These are phyloP conservation scores for Brachionus plicatilis DNA, from an alignment of 1,140 invertebrate species.

Conservation along the genomic window DNA sequence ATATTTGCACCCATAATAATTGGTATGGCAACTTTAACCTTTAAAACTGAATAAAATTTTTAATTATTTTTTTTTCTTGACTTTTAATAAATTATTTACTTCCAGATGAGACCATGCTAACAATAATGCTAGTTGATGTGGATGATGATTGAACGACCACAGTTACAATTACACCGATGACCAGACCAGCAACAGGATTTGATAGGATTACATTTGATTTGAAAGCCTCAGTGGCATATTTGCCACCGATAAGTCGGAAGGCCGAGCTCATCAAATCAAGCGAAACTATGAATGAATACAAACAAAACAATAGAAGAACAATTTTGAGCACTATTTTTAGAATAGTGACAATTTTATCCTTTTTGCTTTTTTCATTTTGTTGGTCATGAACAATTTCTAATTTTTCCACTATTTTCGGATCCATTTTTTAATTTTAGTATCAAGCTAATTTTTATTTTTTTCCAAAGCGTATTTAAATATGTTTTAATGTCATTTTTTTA, in stretches of 20 bases:
- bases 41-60: conserved; percentile 43
- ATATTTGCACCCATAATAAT: conserved; percentile 64
- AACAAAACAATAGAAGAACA: neutral
- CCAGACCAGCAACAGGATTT: conserved; percentile 61
- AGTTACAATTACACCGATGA: conserved; percentile 63
- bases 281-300: conserved; percentile 30
- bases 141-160: conserved; percentile 64
- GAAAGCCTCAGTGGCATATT: conserved; percentile 2
- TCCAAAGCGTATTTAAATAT: neutral
- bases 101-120: conserved; percentile 61
- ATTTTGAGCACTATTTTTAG: neutral
- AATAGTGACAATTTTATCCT: neutral
- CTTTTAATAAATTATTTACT: conserved; percentile 52
- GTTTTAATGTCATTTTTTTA: neutral
- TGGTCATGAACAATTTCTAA: neutral
- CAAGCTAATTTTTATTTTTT: neutral
- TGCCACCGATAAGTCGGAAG: conserved; percentile 30
- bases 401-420: neutral
- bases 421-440: neutral
- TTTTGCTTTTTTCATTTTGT: neutral
- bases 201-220: conserved; percentile 48
- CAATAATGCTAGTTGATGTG: conserved; percentile 63
- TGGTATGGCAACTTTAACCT: conserved; percentile 59
- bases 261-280: conserved; percentile 37
- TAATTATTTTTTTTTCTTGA: neutral